phyloP scores from a whole-genome alignment of 2,888 invertebrate species.

The Carcina quercana region DNA sequence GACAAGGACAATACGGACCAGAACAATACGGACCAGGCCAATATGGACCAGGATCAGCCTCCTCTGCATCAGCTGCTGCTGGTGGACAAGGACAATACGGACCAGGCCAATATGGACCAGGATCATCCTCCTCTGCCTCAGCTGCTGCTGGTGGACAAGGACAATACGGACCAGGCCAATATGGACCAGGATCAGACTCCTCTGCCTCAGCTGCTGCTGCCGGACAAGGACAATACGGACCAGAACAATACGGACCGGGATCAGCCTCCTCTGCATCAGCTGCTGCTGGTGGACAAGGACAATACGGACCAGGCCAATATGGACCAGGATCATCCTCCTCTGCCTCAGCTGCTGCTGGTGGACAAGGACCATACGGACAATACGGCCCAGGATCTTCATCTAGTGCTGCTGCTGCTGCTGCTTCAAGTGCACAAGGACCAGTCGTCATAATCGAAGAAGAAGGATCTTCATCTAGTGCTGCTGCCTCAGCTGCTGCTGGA shows the following conservation, averaged over 20 bases:
- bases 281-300: constrained; percentile 4
- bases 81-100: background rate
- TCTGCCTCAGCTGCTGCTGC: background rate
- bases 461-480: constrained; percentile 6
- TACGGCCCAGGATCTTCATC: background rate
- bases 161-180: background rate
- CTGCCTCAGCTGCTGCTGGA: constrained; percentile 1
- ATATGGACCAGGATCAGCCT: background rate
- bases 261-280: background rate
- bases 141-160: constrained; percentile 9
- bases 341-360: constrained; percentile 9
- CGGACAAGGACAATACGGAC: constrained; percentile 1
- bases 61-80: background rate
- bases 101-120: constrained; percentile 2
- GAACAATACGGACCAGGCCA: constrained; percentile 2
- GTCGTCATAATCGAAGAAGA: constrained; percentile 1
- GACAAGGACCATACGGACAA: constrained; percentile 2
- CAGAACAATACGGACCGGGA: constrained; percentile 6
- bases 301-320: constrained; percentile 5
- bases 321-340: constrained; percentile 9
- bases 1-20: constrained; percentile 7
- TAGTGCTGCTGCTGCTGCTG: constrained; percentile 4
- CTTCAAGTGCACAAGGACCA: background rate
- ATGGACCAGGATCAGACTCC: background rate
- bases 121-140: constrained; percentile 2